These are phyloP conservation scores for Syngnathus rostellatus DNA, from an alignment of 2,797 vertebrate species.

Conservation along the genomic window DNA sequence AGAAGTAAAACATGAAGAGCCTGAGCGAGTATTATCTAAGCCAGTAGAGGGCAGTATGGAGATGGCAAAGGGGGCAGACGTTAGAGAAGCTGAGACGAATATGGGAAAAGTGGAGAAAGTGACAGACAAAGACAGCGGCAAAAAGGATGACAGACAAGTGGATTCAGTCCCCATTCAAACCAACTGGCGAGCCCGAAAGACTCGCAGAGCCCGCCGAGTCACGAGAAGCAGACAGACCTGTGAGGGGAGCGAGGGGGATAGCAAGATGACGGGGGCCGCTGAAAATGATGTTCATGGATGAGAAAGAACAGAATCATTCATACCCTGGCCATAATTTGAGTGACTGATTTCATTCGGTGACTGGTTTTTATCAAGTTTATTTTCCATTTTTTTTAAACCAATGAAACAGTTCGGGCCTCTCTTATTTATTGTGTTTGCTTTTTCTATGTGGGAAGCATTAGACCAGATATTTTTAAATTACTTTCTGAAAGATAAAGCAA, in stretches of 20 bases:
- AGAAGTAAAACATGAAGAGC: slow-evolving; percentile 9
- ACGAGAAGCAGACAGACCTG: slow-evolving; percentile 29
- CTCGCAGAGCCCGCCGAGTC: slow-evolving; percentile 44
- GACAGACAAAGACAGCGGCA: neutral
- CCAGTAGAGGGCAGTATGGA: neutral
- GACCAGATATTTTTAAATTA: neutral
- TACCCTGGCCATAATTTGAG: neutral
- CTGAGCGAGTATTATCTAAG: neutral
- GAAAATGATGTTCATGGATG: neutral
- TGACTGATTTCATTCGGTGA: neutral
- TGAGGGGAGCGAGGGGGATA: neutral
- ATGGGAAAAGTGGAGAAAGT: slow-evolving; percentile 14
- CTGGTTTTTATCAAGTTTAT: neutral
- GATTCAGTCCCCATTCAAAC: slow-evolving; percentile 1
- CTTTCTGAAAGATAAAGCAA: neutral
- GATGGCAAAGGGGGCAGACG: neutral
- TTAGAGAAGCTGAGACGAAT: slow-evolving; percentile 3
- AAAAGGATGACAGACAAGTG: slow-evolving; percentile 3
- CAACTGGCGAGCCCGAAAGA: slow-evolving; percentile 51
- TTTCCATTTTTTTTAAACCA: neutral
- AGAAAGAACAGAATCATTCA: neutral
- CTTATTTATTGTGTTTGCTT: neutral
- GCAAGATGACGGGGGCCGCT: slow-evolving; percentile 6
- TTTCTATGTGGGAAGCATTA: neutral
- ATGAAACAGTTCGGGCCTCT: neutral